phyloP scores from a whole-genome alignment of 2,113 vertebrate species.

The Heliornis fulica region DNA sequence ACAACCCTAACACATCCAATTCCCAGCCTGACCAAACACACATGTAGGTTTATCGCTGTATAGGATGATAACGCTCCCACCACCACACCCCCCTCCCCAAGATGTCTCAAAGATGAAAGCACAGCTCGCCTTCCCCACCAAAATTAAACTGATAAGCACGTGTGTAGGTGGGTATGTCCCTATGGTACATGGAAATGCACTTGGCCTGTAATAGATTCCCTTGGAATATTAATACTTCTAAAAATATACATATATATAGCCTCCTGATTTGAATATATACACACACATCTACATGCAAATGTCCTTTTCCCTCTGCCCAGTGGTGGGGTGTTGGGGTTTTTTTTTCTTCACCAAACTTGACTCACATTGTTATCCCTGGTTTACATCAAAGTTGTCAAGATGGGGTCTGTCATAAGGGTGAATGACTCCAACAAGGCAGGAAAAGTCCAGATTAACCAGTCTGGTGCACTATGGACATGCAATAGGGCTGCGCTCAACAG shows the following conservation, averaged over 20 bases:
- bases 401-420: background rate
- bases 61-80: background rate
- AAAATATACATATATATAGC: background rate
- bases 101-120: background rate
- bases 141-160: background rate
- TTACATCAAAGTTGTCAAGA: background rate
- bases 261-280: background rate
- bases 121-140: background rate
- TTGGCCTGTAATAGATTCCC: background rate
- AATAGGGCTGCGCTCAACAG: too few relatives aligned
- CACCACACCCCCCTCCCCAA: background rate
- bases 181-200: background rate
- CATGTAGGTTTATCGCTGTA: rapidly evolving
- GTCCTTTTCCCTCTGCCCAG: background rate
- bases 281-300: rapidly evolving
- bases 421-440: background rate
- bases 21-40: background rate
- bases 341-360: background rate
- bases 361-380: background rate
- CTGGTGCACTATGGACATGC: background rate
- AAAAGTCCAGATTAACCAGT: background rate
- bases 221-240: background rate
- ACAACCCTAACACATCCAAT: background rate
- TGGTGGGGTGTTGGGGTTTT: too few relatives aligned
- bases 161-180: background rate